Evolutionary conservation across 2,797 vertebrate species (phyloP).

Genomic region (Siniperca undulata): DNA sequence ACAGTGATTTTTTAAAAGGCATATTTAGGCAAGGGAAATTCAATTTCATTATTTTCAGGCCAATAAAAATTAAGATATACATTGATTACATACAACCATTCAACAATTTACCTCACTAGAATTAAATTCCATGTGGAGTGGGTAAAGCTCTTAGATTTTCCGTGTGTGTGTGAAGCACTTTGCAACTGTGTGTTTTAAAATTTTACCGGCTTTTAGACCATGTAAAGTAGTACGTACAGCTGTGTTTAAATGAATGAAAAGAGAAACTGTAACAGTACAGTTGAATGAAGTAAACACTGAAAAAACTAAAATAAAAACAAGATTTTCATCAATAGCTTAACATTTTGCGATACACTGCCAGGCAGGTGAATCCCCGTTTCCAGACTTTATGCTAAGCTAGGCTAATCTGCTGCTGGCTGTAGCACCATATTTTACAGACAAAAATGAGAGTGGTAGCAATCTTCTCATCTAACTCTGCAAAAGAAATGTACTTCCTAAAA

Average conservation of each 20-base stretch:
- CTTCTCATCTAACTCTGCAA: neutral
- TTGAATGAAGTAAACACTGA: neutral
- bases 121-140: neutral
- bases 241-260: neutral
- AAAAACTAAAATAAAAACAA: neutral
- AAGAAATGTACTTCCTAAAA: neutral
- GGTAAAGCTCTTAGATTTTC: neutral
- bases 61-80: neutral
- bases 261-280: neutral
- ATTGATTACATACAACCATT: neutral
- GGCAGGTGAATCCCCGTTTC: neutral
- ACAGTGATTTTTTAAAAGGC: neutral
- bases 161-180: too few relatives aligned
- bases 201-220: neutral
- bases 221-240: neutral
- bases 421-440: neutral
- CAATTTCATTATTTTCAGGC: neutral
- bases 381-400: neutral
- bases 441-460: neutral
- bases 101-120: neutral
- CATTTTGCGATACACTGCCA: neutral
- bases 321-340: neutral
- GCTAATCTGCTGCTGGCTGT: neutral
- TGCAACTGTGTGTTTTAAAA: too few relatives aligned
- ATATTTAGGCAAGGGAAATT: neutral